phyloP scores from a whole-genome alignment of 2,113 vertebrate species.

The Emydura subglobosa region DNA sequence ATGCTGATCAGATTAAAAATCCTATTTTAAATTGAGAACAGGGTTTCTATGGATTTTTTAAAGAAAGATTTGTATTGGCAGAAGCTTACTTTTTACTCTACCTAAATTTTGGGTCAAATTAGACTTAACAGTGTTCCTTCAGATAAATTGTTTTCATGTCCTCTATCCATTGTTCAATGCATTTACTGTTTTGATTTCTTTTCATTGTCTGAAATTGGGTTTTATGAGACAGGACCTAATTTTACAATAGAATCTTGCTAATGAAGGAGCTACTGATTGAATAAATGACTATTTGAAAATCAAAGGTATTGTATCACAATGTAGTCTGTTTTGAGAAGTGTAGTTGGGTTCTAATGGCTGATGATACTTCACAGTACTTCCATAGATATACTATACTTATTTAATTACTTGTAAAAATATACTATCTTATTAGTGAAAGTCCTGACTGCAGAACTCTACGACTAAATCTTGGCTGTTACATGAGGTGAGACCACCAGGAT shows the following conservation, averaged over 20 bases:
- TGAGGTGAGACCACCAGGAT: neutral
- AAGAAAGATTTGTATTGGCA: neutral
- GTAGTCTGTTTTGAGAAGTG: neutral
- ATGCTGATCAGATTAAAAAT: neutral
- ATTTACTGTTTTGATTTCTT: neutral
- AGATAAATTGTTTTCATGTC: neutral
- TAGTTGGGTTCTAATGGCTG: neutral
- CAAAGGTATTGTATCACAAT: neutral
- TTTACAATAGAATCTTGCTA: neutral
- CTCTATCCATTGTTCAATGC: neutral
- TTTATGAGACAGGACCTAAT: neutral
- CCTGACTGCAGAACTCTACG: accelerated
- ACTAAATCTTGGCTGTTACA: neutral
- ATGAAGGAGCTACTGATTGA: neutral
- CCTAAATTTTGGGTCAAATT: neutral
- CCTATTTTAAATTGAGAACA: neutral
- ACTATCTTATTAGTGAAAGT: accelerated
- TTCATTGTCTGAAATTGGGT: neutral
- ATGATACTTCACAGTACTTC: neutral
- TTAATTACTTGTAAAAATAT: too few species aligned
- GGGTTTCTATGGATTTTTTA: neutral
- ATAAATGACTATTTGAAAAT: neutral
- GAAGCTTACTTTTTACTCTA: neutral
- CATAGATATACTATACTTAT: accelerated
- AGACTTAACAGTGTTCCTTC: neutral